A percentile compares a stretch with the other conserved stretches of the same genome.
These are phyloP conservation scores for Papilio polyxenes DNA, from an alignment of 1,140 invertebrate species.

Conservation along the genomic window DNA sequence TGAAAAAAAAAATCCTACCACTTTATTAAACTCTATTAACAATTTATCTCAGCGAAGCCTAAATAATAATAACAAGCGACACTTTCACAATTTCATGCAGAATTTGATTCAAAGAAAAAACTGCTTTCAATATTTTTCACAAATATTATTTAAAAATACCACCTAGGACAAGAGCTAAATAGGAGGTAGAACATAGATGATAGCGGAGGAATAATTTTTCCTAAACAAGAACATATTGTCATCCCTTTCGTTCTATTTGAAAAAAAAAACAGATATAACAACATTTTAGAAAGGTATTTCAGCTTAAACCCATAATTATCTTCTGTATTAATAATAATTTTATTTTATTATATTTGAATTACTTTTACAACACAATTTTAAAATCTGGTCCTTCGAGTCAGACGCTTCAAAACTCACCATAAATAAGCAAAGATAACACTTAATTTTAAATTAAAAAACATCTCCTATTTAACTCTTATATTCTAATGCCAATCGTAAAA, in stretches of 20 bases:
- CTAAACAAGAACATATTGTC: neutral
- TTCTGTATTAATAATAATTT: no score
- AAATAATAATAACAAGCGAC: constrained; percentile 76
- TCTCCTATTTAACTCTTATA: constrained; percentile 33
- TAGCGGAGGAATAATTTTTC: neutral
- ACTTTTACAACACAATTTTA: neutral
- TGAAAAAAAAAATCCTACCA: constrained; percentile 35
- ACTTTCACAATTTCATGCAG: constrained; percentile 65
- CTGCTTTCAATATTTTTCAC: constrained; percentile 28
- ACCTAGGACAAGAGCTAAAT: constrained; percentile 13
- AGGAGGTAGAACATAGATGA: neutral
- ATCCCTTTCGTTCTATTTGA: neutral
- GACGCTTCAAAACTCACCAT: constrained; percentile 41
- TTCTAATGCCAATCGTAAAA: constrained; percentile 44
- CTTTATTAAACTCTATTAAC: constrained; percentile 34
- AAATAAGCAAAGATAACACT: constrained; percentile 2
- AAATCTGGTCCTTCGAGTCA: neutral
- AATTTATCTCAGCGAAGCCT: constrained; percentile 68
- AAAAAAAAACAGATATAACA: neutral
- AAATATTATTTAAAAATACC: neutral
- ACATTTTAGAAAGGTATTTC: neutral
- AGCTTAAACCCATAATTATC: no score
- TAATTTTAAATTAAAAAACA: constrained; percentile 27
- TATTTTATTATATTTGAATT: no score
- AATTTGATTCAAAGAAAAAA: constrained; percentile 52